Conservation (phyloP, 1,140 invertebrate species). For the Bombus turneri region DNA sequence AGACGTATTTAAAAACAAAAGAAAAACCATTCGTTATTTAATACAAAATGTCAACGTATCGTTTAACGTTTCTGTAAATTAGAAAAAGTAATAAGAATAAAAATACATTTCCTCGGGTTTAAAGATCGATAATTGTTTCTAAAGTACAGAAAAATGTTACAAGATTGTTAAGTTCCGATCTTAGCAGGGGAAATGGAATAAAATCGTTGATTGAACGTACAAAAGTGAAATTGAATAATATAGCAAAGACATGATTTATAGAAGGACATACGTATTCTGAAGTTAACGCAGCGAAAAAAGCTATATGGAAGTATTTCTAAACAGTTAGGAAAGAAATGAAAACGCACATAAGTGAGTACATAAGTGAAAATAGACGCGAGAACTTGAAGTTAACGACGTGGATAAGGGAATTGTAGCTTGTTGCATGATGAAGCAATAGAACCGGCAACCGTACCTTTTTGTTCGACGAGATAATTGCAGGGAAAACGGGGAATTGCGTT, state of each 20-base stretch:
- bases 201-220: neutral
- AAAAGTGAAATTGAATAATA: neutral
- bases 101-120: no score
- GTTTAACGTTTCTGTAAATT: no score
- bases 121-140: neutral
- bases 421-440: conserved; percentile 13
- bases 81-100: no score
- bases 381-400: conserved; percentile 2
- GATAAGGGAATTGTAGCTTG: conserved; percentile 19
- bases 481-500: conserved; percentile 26
- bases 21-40: no score
- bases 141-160: neutral
- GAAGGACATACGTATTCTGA: neutral
- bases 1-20: no score
- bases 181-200: neutral
- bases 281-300: neutral
- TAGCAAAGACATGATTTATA: neutral
- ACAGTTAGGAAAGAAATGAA: neutral
- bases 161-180: neutral
- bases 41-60: no score
- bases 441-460: neutral
- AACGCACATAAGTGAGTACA: neutral
- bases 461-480: conserved; percentile 29
- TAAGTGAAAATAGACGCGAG: conserved; percentile 6
- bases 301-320: neutral